Conservation (phyloP, 1,140 invertebrate species). For the Drosophila azteca region DNA sequence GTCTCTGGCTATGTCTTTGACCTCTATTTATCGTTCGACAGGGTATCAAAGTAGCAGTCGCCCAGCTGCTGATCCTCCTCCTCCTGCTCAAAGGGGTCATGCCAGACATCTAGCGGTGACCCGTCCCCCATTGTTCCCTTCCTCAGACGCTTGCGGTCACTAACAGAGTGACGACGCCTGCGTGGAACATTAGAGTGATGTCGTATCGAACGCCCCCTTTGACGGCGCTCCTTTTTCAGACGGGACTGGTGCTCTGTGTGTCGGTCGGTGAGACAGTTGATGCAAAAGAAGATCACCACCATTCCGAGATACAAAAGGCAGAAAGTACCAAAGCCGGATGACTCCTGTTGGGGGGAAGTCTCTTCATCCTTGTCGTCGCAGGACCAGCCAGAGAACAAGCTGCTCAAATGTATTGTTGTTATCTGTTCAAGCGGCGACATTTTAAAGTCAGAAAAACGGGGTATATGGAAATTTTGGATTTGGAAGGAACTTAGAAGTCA, state of each 20-base stretch:
- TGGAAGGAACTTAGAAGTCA: not conserved
- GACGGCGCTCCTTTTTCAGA: not conserved
- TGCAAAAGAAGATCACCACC: conserved; percentile 15
- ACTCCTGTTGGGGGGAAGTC: conserved; percentile 15
- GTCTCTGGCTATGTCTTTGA: too few species aligned
- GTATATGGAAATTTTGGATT: not conserved
- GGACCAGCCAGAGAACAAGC: too few species aligned
- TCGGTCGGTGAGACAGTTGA: conserved; percentile 5
- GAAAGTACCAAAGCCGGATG: conserved; percentile 43
- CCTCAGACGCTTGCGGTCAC: too few species aligned
- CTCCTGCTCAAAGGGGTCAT: too few species aligned
- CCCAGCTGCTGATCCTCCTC: too few species aligned
- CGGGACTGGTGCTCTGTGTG: not conserved
- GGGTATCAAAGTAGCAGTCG: too few species aligned
- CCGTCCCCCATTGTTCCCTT: too few species aligned
- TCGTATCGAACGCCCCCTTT: not conserved
- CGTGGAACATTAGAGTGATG: too few species aligned
- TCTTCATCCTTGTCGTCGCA: conserved; percentile 10
- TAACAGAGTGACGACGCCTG: too few species aligned
- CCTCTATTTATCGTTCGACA: too few species aligned
- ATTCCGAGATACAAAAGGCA: conserved; percentile 36
- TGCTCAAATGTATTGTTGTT: too few species aligned
- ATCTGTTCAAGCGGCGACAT: conserved; percentile 11
- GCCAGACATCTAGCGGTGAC: too few species aligned
- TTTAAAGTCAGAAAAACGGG: not conserved